Evolutionary conservation across 1,140 invertebrate species (phyloP).

Genomic region (Saccostrea echinata): DNA sequence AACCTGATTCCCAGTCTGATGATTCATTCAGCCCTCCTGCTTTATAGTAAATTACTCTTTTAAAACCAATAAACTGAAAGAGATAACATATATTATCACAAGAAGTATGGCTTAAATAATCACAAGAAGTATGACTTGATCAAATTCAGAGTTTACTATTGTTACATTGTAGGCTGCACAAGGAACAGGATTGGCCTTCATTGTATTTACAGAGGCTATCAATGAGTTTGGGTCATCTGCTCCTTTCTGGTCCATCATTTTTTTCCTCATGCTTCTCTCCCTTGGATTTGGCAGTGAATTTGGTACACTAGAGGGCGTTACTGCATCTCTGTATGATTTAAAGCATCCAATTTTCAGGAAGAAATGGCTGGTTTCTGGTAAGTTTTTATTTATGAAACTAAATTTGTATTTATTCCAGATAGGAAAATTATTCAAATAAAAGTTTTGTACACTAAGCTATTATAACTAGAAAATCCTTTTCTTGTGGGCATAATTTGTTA

Average conservation of each 20-base stretch:
- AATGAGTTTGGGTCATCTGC: slow-evolving; percentile 93
- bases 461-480: no score
- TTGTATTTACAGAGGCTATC: slow-evolving; percentile 95
- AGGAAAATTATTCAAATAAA: background rate
- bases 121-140: background rate
- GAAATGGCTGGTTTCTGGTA: slow-evolving; percentile 87
- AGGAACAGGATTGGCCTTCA: slow-evolving; percentile 90
- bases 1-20: no score
- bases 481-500: no score
- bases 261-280: slow-evolving; percentile 96
- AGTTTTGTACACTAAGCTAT: slow-evolving; percentile 45
- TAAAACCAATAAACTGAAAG: no score
- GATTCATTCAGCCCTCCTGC: no score
- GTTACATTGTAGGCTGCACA: slow-evolving; percentile 69
- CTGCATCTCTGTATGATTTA: slow-evolving; percentile 95
- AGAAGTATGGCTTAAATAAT: no score
- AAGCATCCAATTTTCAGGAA: slow-evolving; percentile 90
- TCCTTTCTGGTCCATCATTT: slow-evolving; percentile 93
- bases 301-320: slow-evolving; percentile 86
- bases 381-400: background rate
- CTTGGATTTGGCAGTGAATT: slow-evolving; percentile 95
- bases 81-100: no score
- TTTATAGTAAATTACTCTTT: no score
- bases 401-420: background rate
- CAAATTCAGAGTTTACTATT: background rate